Evolutionary conservation across 2,888 invertebrate species (phyloP).

Genomic region (Thelaira solivaga): DNA sequence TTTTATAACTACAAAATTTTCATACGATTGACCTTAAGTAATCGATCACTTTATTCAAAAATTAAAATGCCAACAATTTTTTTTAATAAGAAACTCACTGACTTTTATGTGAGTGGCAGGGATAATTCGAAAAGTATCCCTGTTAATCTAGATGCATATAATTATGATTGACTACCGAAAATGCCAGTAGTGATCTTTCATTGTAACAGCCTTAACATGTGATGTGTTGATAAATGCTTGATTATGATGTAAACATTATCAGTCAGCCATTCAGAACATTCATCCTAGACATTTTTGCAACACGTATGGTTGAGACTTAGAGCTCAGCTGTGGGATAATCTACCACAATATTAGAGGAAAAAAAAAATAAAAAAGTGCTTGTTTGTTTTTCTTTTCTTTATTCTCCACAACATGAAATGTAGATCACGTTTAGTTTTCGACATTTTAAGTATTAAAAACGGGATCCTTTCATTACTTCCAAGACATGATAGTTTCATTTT

Average conservation of each 20-base stretch:
- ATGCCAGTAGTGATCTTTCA: constrained; percentile 6
- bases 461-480: constrained; percentile 22
- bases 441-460: not conserved
- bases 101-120: not conserved
- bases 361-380: constrained; percentile 10
- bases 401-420: constrained; percentile 35
- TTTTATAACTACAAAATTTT: constrained; percentile 15
- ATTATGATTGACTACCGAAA: constrained; percentile 55
- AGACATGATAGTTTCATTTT: constrained; percentile 55
- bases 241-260: constrained; percentile 53
- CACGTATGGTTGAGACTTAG: not conserved
- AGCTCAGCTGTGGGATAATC: constrained; percentile 55
- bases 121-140: not conserved
- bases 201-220: constrained; percentile 46
- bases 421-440: constrained; percentile 12
- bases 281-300: constrained; percentile 2
- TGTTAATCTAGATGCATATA: constrained; percentile 45
- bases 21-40: constrained; percentile 15
- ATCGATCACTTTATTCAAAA: constrained; percentile 30
- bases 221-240: constrained; percentile 54
- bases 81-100: not conserved
- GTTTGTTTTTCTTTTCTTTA: not conserved
- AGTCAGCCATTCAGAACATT: not conserved
- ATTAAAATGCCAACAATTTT: not conserved
- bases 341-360: constrained; percentile 48